Conservation (phyloP, 2,113 vertebrate species). For the Leucosticte australis region DNA sequence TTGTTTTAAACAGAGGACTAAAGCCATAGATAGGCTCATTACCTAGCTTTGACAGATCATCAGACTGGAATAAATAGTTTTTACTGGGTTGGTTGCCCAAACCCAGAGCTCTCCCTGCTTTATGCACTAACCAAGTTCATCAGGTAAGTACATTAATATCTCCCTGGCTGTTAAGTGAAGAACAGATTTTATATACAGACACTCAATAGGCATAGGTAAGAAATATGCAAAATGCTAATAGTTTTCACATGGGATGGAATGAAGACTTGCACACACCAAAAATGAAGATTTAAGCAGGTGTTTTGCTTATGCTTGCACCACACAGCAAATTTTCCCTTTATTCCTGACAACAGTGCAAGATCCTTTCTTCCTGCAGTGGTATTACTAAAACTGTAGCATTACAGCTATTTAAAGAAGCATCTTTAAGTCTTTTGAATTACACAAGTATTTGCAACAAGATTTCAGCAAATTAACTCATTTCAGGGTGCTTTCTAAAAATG, state of each 20-base stretch:
- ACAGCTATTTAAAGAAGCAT: background rate
- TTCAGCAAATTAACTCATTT: background rate
- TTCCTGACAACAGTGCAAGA: background rate
- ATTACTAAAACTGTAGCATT: background rate
- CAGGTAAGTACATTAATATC: background rate
- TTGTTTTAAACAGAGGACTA: background rate
- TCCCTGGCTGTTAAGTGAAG: background rate
- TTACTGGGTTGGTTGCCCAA: background rate
- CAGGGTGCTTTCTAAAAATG: background rate
- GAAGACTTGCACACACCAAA: background rate
- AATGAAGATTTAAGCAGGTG: background rate
- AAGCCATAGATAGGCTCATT: background rate
- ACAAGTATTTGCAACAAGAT: background rate
- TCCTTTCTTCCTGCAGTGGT: background rate
- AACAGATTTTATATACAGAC: background rate
- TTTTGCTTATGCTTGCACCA: background rate
- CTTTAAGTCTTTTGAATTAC: background rate
- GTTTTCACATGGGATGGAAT: background rate
- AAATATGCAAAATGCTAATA: background rate
- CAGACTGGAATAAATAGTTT: background rate
- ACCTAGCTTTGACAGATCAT: background rate
- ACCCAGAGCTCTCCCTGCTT: background rate
- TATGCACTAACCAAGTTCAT: background rate
- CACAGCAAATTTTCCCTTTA: background rate
- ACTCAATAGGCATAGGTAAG: background rate